Base-by-base conservation (phyloP, 2,797 vertebrate species). In the Lemur catta region DNA sequence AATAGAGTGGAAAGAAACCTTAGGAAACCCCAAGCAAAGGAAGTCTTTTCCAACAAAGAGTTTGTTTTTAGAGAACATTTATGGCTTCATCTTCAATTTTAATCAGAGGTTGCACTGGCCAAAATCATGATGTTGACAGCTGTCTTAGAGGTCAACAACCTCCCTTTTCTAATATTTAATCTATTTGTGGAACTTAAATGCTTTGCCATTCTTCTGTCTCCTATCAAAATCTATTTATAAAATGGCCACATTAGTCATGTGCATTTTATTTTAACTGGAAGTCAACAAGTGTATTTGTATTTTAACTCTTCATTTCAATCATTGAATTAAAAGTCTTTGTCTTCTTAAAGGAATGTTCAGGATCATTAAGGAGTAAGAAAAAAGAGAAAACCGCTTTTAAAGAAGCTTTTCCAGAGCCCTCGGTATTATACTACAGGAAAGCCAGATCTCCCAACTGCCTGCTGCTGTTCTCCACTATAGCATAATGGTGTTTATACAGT, bases 91-190 rank as follows among this genome's bases (percentile, higher is more conserved):
- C 48, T 90, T 86, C 82, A 86, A 46, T 14, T 69, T 92, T 94
- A 91, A 86, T 93, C 74, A 95, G 78, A 93, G 52, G 20, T 81
- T 81, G 7, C 22, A 1, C 69, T 92, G 61, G 65, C 41, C n/a
- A 57, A 75, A 67, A 95, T 92, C 90, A 63, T 57, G 50, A 55
- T 75, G 69, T 50, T 95, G 79, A 89, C 71, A 84, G 86, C 93
- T 89, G 41, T 89, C 63, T 95, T 76, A 43, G 69, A 67, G 20
- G 17, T 79, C 65, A 93, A 72, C 30, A 80, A 33, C 35, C 46
- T 93, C 74, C 71, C 9, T 76, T 65, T 95, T 84, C 87, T 88
- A 84, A 69, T 72, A 81, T 84, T 95, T 93, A 92, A 69, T 93
- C n/a, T 94, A 75, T 69, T 63, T 46, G 50, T 81, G 35, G 22